Percentiles rank a stretch among this genome's conserved stretches.
Evolutionary conservation across 2,797 vertebrate genomes (phyloP).

Genomic region (Enteromius fasciolatus): DNA sequence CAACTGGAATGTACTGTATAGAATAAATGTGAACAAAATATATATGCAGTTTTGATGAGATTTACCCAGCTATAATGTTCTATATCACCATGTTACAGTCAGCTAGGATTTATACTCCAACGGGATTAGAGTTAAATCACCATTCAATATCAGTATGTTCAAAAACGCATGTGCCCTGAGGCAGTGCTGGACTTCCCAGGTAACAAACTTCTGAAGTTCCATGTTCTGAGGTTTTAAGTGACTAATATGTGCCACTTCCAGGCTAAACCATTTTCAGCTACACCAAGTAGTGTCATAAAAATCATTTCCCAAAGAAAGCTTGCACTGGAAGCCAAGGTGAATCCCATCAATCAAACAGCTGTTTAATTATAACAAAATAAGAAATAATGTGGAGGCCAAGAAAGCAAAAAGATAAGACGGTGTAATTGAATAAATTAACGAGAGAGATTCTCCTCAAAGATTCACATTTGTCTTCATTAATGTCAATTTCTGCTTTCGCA

Average conservation of each 20-base stretch:
- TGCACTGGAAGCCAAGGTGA: neutral
- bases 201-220: neutral
- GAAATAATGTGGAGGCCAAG: neutral
- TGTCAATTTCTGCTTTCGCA: neutral
- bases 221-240: neutral
- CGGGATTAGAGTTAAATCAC: neutral
- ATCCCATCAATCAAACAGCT: neutral
- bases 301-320: neutral
- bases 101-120: neutral
- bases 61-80: neutral
- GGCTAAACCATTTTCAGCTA: neutral
- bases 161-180: neutral
- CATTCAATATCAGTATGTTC: neutral
- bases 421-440: neutral
- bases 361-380: constrained; percentile 5
- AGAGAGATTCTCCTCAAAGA: neutral
- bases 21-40: neutral
- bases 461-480: constrained; percentile 13
- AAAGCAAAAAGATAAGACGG: neutral
- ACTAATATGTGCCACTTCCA: constrained; percentile 1
- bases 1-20: neutral
- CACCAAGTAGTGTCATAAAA: neutral
- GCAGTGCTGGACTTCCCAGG: neutral
- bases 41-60: neutral
- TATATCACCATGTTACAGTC: neutral